phyloP scores from a whole-genome alignment of 2,113 vertebrate species.

The Columba janthina region DNA sequence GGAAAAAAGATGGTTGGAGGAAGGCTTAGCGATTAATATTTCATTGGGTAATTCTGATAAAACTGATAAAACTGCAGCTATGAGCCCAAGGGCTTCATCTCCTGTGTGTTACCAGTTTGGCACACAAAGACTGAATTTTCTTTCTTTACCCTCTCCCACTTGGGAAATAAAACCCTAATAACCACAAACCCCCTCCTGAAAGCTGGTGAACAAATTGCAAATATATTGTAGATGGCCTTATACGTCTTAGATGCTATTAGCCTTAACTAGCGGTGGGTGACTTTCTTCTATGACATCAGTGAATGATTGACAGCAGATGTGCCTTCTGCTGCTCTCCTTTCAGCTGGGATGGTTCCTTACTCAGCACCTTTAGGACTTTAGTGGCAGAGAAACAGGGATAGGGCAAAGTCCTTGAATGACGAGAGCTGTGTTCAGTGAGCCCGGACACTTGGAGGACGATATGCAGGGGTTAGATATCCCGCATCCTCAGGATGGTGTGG shows the following conservation, averaged over 20 bases:
- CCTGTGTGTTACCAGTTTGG: not conserved
- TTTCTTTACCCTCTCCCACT: not conserved
- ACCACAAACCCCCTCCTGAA: not conserved
- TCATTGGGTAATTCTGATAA: not conserved
- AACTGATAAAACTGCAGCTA: not conserved
- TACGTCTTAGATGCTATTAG: not conserved
- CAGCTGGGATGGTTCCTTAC: not conserved
- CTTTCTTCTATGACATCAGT: not conserved
- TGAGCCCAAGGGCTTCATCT: not conserved
- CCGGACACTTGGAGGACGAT: not conserved
- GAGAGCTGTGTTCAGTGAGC: not conserved
- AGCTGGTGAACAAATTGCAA: not conserved
- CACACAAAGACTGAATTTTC: not conserved
- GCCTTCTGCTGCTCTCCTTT: constrained; percentile 9
- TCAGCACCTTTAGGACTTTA: not conserved
- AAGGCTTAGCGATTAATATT: not conserved
- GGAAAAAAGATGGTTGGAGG: not conserved
- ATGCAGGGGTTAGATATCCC: not conserved
- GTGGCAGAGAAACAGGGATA: not conserved
- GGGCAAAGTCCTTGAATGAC: not conserved
- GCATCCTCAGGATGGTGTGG: not conserved
- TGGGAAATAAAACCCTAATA: not conserved
- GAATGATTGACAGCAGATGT: not conserved
- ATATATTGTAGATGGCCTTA: not conserved
- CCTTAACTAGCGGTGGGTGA: not conserved